Conservation (phyloP, 2,797 vertebrate species). For the Sternotherus odoratus region DNA sequence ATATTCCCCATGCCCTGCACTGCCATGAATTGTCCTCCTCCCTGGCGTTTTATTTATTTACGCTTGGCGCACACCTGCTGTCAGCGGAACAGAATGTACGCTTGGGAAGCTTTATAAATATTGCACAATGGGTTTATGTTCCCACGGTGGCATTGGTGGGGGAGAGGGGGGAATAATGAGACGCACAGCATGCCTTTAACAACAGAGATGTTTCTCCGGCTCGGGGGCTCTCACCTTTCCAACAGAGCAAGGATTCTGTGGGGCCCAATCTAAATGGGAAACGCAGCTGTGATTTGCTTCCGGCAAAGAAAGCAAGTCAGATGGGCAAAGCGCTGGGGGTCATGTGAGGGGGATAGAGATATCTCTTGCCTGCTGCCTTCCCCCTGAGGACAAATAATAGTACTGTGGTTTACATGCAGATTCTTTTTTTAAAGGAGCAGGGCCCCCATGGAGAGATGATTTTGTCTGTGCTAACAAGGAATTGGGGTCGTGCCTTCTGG, state of each 20-base stretch:
- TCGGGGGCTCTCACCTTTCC: neutral
- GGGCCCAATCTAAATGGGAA: neutral
- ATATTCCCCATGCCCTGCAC: neutral
- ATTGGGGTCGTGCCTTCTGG: neutral
- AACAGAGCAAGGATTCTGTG: neutral
- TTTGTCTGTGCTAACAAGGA: neutral
- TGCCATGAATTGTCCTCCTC: neutral
- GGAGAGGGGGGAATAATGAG: neutral
- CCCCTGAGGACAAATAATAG: neutral
- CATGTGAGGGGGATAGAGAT: neutral
- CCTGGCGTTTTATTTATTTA: neutral
- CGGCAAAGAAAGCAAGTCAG: neutral
- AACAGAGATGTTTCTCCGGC: neutral
- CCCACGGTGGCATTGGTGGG: neutral
- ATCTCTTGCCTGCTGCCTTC: neutral
- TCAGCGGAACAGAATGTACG: neutral
- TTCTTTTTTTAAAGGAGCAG: neutral
- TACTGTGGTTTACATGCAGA: neutral
- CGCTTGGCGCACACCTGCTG: neutral
- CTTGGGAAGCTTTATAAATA: constrained; percentile 6
- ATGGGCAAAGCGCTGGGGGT: neutral
- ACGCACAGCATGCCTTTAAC: neutral
- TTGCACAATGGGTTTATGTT: neutral
- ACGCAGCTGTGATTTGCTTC: neutral
- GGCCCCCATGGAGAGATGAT: neutral